Percentiles rank a stretch among this genome's conserved stretches.
Conservation (phyloP, 2,888 invertebrate species). For the Cosmia trapezina region DNA sequence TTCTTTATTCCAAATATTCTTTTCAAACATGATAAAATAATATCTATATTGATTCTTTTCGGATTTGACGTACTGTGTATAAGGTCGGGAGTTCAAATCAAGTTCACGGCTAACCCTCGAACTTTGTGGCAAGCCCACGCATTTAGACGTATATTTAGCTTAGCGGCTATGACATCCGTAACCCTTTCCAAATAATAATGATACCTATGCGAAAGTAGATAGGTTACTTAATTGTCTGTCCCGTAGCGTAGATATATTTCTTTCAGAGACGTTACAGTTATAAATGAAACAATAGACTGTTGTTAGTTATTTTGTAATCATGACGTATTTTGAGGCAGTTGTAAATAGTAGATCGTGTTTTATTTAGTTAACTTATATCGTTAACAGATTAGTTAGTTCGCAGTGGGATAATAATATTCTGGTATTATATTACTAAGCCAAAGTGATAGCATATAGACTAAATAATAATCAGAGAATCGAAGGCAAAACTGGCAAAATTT, state of each 20-base stretch:
- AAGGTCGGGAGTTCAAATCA: constrained; percentile 54
- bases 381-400: too few relatives aligned
- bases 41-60: constrained; percentile 41
- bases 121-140: constrained; percentile 45
- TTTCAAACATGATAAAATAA: constrained; percentile 12
- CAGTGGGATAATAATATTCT: too few relatives aligned
- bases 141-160: constrained; percentile 44
- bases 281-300: not conserved
- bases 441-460: constrained; percentile 8
- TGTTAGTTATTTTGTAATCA: not conserved
- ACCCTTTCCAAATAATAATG: constrained; percentile 27
- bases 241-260: not conserved
- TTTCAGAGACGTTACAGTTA: constrained; percentile 14
- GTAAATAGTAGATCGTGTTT: too few relatives aligned
- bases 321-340: too few relatives aligned
- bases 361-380: too few relatives aligned
- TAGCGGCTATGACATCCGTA: constrained; percentile 18
- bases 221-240: not conserved
- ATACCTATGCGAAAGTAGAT: not conserved
- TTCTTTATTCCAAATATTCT: not conserved
- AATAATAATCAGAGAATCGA: constrained; percentile 33
- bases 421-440: too few relatives aligned
- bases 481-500: constrained; percentile 30
- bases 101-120: constrained; percentile 48
- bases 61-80: constrained; percentile 21